Conservation (phyloP, 2,797 vertebrate species). For the Cryptoprocta ferox region DNA sequence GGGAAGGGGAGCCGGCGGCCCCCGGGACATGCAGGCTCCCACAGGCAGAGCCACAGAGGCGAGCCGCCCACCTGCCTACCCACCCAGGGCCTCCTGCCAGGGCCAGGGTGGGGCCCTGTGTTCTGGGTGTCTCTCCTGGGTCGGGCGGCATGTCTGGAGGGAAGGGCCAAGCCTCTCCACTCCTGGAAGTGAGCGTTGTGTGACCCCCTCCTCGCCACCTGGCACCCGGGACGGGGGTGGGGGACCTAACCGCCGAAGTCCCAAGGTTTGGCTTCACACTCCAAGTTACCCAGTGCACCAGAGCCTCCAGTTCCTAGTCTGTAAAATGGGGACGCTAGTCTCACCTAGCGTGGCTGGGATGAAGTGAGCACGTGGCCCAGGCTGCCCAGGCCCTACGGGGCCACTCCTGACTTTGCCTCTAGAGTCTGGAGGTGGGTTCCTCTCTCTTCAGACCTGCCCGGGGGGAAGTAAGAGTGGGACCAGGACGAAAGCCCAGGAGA, state of each 20-base stretch:
- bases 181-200: background rate
- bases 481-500: rapidly evolving
- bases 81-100: rapidly evolving
- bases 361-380: background rate
- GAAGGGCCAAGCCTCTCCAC: background rate
- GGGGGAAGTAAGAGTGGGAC: too few relatives aligned
- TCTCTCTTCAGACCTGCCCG: background rate
- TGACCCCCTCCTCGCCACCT: background rate
- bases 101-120: background rate
- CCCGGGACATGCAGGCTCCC: background rate
- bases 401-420: background rate
- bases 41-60: background rate
- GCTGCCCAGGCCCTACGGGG: background rate
- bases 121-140: background rate
- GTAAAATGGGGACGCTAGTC: background rate
- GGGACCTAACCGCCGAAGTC: background rate
- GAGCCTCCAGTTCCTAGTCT: background rate
- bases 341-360: background rate
- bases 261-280: background rate
- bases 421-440: background rate
- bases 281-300: rapidly evolving
- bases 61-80: background rate
- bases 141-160: background rate
- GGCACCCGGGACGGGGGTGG: background rate
- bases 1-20: background rate